A percentile compares a stretch with the other conserved stretches of the same genome.
These are phyloP conservation scores for Drosophila triauraria DNA, from an alignment of 1,140 invertebrate species.

Conservation along the genomic window DNA sequence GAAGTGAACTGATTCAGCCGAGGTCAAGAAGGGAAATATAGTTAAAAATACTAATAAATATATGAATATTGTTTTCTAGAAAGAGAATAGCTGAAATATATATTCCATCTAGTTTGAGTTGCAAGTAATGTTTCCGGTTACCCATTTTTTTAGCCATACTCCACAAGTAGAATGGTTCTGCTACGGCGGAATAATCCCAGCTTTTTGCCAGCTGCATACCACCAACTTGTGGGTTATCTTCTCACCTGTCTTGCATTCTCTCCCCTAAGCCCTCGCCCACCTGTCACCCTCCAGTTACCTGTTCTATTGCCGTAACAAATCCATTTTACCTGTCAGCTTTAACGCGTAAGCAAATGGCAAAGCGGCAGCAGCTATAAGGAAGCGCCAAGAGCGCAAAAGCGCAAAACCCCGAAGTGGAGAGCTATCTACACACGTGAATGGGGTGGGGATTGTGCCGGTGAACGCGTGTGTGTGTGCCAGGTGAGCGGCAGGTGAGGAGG, in stretches of 20 bases:
- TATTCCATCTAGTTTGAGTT: too few species aligned
- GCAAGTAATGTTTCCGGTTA: neutral
- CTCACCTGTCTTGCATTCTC: constrained; percentile 38
- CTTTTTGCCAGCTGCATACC: constrained; percentile 14
- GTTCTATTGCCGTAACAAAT: constrained; percentile 79
- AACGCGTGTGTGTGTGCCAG: constrained; percentile 4
- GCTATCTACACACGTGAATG: constrained; percentile 21
- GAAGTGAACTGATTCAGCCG: too few species aligned
- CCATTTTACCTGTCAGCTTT: constrained; percentile 80
- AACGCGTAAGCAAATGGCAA: constrained; percentile 79
- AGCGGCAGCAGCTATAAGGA: constrained; percentile 54
- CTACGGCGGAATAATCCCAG: neutral
- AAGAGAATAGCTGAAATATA: too few species aligned
- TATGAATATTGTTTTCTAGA: too few species aligned
- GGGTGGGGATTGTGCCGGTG: neutral
- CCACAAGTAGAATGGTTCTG: neutral
- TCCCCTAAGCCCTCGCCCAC: neutral
- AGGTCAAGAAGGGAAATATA: too few species aligned
- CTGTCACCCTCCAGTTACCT: constrained; percentile 14
- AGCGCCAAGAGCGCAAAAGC: constrained; percentile 8
- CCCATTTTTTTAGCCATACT: neutral
- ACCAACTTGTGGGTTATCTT: constrained; percentile 22
- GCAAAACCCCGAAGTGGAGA: constrained; percentile 18
- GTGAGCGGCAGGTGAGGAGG: neutral
- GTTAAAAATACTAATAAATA: too few species aligned